Base-by-base conservation (phyloP, 1,140 invertebrate species). In the Halictus rubicundus region DNA sequence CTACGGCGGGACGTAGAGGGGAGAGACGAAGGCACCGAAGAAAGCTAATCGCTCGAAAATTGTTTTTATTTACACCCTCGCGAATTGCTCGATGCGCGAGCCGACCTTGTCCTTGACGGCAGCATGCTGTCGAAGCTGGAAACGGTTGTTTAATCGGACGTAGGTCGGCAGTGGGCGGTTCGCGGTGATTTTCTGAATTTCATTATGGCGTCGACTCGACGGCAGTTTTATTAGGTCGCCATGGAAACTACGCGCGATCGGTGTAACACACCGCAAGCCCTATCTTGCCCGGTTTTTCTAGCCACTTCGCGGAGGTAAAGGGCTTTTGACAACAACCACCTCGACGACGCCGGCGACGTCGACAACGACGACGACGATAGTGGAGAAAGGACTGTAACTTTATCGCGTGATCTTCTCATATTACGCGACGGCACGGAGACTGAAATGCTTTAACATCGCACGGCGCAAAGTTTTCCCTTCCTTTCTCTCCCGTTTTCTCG, bases 351-450 rank as follows among this genome's bases (percentile, higher is more conserved):
- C 32, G 63, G 19, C 72, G 42, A 46, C 42, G 42, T 12, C 9
- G 52, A 46, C 59, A 25, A 54, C 70, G 66, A 27, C 37, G 49
- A 72, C 39, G 46, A 70, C 59, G 76, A 66, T 72, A 46, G 52
- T 57, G 52, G 74, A 68, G 72, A 27, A 77, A 77, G 64, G 63
- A 74, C 63, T 79, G 78, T 79, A 88, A 82, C 75, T 78, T 86
- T 79, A 85, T 68, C 73, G 54, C 69, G 68, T 76, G 82, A 88
- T 88, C 80, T 88, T 80, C 63, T 85, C 73, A 76, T 78, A 81
- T 86, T 68, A 88, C 77, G 80, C 87, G 70, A 81, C 57, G 68
- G 68, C 68, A 87, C 74, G 81, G 60, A 82, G 59, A 64, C 71
- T 65, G 59, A 61, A 63, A 72, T 46, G 77, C 39, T 52, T 59